These are phyloP conservation scores for Cephonodes hylas DNA, from an alignment of 2,888 invertebrate species.

Conservation along the genomic window DNA sequence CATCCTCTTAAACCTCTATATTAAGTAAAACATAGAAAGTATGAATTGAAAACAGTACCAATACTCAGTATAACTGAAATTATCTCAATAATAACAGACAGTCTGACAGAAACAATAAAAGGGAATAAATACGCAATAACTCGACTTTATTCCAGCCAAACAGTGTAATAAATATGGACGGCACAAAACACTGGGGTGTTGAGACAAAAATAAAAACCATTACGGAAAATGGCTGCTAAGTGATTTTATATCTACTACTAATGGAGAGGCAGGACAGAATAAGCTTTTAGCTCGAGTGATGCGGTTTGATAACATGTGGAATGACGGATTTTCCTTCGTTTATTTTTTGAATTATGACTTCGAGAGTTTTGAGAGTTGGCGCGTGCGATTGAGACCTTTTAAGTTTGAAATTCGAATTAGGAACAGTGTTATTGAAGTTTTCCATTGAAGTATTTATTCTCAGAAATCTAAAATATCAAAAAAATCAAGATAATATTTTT, in stretches of 20 bases:
- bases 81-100: neutral
- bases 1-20: no score
- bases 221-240: slow-evolving; percentile 27
- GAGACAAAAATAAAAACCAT: slow-evolving; percentile 16
- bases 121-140: neutral
- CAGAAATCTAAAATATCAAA: no score
- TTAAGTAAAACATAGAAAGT: no score
- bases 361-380: no score
- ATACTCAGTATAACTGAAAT: no score
- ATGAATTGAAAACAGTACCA: no score
- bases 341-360: neutral
- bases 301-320: neutral
- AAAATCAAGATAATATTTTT: no score
- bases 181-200: slow-evolving; percentile 1
- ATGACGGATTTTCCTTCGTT: neutral
- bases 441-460: no score
- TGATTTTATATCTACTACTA: slow-evolving; percentile 38
- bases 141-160: slow-evolving; percentile 11
- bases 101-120: neutral
- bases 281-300: slow-evolving; percentile 36
- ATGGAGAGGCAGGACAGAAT: slow-evolving; percentile 32
- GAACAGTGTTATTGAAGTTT: no score
- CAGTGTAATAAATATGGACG: slow-evolving; percentile 13
- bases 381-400: no score
- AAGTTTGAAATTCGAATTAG: no score